Evolutionary conservation across 2,888 invertebrate species (phyloP), one percentile per base, ranked within the genome.

Genomic region (Oscheius sp.): DNA sequence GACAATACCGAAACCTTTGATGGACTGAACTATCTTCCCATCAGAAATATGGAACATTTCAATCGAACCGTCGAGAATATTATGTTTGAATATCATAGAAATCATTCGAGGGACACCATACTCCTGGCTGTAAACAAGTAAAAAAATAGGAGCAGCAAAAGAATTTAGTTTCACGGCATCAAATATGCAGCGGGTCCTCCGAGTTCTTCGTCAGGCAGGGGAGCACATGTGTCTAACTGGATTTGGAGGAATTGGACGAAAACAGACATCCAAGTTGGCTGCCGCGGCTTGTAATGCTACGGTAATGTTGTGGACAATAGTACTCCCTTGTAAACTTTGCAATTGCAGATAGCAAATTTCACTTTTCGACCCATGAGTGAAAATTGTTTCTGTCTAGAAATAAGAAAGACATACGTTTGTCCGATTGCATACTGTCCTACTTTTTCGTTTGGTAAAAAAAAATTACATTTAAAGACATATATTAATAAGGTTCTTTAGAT

Each of bases 1-100:
- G 77, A 80, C 32, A 78, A 74, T 12, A 70, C 71, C 22, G 82
- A 82, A 54, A 71, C 77, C 14, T 78, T 82, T 26, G 82, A 82
- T 47, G 82, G 82, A 17, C 54, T 78, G 8, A 64, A 64, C n/a
- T 81, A 81, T 47, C 71, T 71, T 44, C 74, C 78, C 6, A 74
- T 80, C 8, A 63, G 70, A 20, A 69, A 77, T 61, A 61, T 77
- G 17, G 57, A 59, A 14, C 77, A 74, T 28, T 78, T 81, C 59
- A 79, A 72, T 50, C 33, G 76, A 45, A 74, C 71, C 36, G 67
- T 82, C 24, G 81, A 80, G 57, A 82, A 82, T 68, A 71, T 82
- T 22, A 69, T 80, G 17, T 81, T 82, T 65, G 81, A 81, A 47
- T 74, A 78, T 59, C 75, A 75, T 33, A 54, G 75, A 28, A 78